phyloP scores from a whole-genome alignment of 1,140 invertebrate species.

The Drosophila sucinea region DNA sequence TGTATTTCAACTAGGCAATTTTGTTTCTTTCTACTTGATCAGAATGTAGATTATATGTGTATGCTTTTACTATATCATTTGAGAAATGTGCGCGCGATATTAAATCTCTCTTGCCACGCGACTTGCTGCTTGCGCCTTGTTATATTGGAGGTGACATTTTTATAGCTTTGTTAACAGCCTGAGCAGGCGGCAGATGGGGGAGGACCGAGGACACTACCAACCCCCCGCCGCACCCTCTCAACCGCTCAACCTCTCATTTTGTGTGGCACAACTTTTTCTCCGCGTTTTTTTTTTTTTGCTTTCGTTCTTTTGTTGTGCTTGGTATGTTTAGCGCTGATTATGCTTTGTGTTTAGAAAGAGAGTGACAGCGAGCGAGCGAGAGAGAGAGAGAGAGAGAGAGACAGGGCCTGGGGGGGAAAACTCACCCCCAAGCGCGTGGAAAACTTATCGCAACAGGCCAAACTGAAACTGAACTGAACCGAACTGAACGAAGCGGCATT shows the following conservation, averaged over 20 bases:
- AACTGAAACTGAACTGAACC: slow-evolving; percentile 16
- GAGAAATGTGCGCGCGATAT: slow-evolving; percentile 17
- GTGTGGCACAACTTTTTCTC: neutral
- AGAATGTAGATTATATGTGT: neutral
- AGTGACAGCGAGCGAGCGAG: slow-evolving; percentile 31
- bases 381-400: neutral
- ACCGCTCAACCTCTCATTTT: neutral
- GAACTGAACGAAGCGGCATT: slow-evolving; percentile 54
- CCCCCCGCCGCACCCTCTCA: neutral
- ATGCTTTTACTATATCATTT: slow-evolving; percentile 3
- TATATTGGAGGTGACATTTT: slow-evolving; percentile 73
- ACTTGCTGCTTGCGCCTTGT: slow-evolving; percentile 36
- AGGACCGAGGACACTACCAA: neutral
- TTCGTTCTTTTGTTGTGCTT: slow-evolving; percentile 66
- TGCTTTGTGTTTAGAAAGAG: slow-evolving; percentile 57
- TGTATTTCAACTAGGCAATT: too few species aligned
- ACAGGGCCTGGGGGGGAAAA: slow-evolving; percentile 29
- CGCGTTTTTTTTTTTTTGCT: slow-evolving; percentile 8
- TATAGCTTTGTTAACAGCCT: slow-evolving; percentile 76
- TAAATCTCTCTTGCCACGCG: slow-evolving; percentile 61
- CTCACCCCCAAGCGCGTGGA: slow-evolving; percentile 54
- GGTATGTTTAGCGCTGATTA: slow-evolving; percentile 78
- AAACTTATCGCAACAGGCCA: slow-evolving; percentile 59
- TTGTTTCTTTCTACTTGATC: neutral
- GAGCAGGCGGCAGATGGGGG: slow-evolving; percentile 7